Conservation (phyloP, 2,888 invertebrate genomes). For the Eupeodes latifasciatus region DNA sequence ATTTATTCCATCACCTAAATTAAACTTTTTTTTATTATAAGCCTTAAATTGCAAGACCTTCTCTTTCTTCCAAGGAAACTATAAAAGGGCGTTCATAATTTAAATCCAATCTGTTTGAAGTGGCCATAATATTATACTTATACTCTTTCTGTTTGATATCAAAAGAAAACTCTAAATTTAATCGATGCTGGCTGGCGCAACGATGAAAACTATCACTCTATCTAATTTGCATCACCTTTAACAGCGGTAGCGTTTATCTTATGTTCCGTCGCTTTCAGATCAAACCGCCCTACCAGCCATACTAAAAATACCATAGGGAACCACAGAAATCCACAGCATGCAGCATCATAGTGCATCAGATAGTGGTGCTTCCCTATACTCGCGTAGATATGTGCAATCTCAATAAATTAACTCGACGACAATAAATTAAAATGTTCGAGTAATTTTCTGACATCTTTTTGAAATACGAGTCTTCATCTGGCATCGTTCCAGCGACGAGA, state of each 20-base stretch:
- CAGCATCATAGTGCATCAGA: neutral
- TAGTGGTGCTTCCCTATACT: neutral
- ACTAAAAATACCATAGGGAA: neutral
- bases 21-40: neutral
- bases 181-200: neutral
- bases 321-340: neutral
- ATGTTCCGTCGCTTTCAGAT: neutral
- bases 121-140: neutral
- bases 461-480: slow-evolving; percentile 60
- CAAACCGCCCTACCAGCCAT: neutral
- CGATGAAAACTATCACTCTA: slow-evolving; percentile 31
- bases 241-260: slow-evolving; percentile 44
- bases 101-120: slow-evolving; percentile 34
- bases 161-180: slow-evolving; percentile 20
- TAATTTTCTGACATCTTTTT: slow-evolving; percentile 67
- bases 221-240: slow-evolving; percentile 28
- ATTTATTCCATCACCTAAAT: neutral
- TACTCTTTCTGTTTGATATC: neutral
- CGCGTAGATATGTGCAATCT: slow-evolving; percentile 19
- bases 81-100: slow-evolving; percentile 3
- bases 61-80: neutral
- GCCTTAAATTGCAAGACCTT: neutral
- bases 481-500: slow-evolving; percentile 53
- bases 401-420: slow-evolving; percentile 67
- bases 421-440: slow-evolving; percentile 70